Evolutionary conservation across 2,797 vertebrate species (phyloP), one percentile per base, ranked within the genome.

Genomic region (Morus bassanus): DNA sequence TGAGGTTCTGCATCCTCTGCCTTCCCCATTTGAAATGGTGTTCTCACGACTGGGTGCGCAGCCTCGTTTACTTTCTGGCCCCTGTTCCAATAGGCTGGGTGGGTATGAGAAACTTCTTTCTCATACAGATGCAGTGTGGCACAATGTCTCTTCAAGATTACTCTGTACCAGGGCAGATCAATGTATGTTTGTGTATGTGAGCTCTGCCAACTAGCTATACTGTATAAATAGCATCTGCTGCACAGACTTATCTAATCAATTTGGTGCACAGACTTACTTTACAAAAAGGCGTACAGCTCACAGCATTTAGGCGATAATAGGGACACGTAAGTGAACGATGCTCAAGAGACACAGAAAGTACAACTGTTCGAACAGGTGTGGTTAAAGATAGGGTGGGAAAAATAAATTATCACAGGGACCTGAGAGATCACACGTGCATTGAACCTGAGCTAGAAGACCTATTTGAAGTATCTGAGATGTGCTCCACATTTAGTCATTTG

Each of bases 51-150:
- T 1, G 13, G 14, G 28, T 24, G 51, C 5, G 11, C 33, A 4
- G 21, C 51, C 65, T 6, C 2, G 0, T 3, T 12, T 5, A 4
- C 30, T 50, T 7, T n/a, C 75, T 7, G 4, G 9, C 3, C 46
- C 7, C 85, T 2, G 11, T 60, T 48, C 18, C 7, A 2, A 1
- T 1, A 4, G 73, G 41, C 35, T 24, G 63, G 6, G 1, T 5
- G 48, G 45, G 18, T 6, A 3, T 6, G 51, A 17, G 64, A 9
- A 28, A 7, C 17, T 21, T 21, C 16, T 1, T 23, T 22, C 48
- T 43, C 0, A 0, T 9, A 3, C 54, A 10, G 50, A 22, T 11
- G 1, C 30, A 1, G 1, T 1, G 27, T 8, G 73, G 13, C n/a
- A 7, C 53, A 10, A 0, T 9, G n/a, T 46, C 81, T 50, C 59